A percentile compares a stretch with the other conserved stretches of the same genome.
phyloP scores from a whole-genome alignment of 2,888 invertebrate genomes.

The Drosophila greeni region DNA sequence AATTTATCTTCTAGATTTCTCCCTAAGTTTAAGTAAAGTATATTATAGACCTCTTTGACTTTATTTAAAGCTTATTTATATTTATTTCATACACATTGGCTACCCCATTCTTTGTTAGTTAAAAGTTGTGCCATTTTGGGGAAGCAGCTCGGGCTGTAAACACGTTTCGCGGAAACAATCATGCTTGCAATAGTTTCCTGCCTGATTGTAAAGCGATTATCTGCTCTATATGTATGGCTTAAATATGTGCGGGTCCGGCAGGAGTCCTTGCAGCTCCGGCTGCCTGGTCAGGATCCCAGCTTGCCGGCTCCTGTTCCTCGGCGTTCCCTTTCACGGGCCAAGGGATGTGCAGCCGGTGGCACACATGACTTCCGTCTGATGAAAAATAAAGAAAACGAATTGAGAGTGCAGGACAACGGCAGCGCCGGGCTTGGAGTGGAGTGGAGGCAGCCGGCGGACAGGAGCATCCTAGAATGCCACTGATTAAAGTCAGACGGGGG shows the following conservation, averaged over 20 bases:
- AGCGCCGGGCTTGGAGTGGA: neutral
- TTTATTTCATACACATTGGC: neutral
- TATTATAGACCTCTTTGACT: neutral
- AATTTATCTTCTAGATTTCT: neutral
- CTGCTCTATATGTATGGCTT: conserved; percentile 46
- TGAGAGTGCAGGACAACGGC: conserved; percentile 65
- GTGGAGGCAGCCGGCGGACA: conserved; percentile 8
- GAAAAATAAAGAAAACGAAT: conserved; percentile 70
- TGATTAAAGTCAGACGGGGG: conserved; percentile 61
- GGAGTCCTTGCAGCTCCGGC: conserved; percentile 12
- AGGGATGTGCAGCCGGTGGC: conserved; percentile 63
- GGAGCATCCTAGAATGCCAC: conserved; percentile 62
- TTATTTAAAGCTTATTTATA: conserved; percentile 9
- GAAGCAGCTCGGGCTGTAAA: conserved; percentile 42
- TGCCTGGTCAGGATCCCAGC: conserved; percentile 18
- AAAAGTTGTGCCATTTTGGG: conserved; percentile 19
- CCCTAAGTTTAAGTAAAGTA: neutral
- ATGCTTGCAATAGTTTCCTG: conserved; percentile 70
- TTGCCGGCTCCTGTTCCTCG: conserved; percentile 10
- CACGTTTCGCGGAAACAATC: conserved; percentile 71
- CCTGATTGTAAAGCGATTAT: conserved; percentile 71
- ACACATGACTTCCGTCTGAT: conserved; percentile 66
- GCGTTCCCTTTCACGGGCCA: conserved; percentile 46
- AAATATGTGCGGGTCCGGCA: conserved; percentile 42
- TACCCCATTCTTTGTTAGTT: neutral